A percentile compares a stretch with the other conserved stretches of the same genome.
phyloP scores from a whole-genome alignment of 2,797 vertebrate species.

The Malacoraja senta region DNA sequence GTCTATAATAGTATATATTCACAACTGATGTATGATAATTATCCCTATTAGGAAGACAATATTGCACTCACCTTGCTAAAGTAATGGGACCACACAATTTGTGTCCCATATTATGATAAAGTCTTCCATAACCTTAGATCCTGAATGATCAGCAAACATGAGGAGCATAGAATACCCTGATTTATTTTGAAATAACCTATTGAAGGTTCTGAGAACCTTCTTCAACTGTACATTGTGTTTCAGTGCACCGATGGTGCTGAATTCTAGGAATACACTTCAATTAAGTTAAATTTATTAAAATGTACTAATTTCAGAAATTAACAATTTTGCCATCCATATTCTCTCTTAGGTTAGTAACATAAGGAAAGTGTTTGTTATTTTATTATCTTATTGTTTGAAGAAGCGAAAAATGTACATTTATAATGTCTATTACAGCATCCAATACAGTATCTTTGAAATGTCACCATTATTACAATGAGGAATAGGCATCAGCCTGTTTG shows the following conservation, averaged over 20 bases:
- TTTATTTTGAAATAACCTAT: background rate
- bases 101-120: background rate
- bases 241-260: background rate
- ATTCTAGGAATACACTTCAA: background rate
- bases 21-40: background rate
- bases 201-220: background rate
- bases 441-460: background rate
- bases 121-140: background rate
- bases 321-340: background rate
- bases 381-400: background rate
- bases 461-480: background rate
- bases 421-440: background rate
- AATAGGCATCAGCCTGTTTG: background rate
- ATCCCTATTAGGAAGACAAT: background rate
- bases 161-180: background rate
- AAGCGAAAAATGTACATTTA: background rate
- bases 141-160: background rate
- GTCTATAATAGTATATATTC: background rate
- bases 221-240: background rate
- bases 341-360: background rate
- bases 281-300: background rate
- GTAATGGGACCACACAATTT: background rate
- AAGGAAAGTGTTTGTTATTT: background rate
- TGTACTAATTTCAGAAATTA: background rate
- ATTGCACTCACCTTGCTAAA: background rate